phyloP scores from a whole-genome alignment of 1,140 invertebrate species.

The Protaetia brevitarsis region DNA sequence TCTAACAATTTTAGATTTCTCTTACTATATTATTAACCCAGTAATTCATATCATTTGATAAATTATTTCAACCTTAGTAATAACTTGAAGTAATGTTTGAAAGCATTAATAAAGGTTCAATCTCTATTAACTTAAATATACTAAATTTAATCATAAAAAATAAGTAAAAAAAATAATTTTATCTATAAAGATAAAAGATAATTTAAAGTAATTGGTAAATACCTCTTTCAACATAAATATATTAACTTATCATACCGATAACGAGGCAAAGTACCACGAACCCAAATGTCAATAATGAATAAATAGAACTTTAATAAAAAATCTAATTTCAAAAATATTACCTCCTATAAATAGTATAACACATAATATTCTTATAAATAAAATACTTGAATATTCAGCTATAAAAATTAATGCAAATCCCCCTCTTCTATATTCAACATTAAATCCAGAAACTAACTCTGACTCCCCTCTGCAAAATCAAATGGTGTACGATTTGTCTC shows the following conservation, averaged over 20 bases:
- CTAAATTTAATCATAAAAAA: constrained; percentile 46
- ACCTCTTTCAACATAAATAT: constrained; percentile 56
- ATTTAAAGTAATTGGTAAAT: constrained; percentile 55
- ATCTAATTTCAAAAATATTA: constrained; percentile 48
- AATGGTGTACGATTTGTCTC: constrained; percentile 73
- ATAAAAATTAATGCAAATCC: constrained; percentile 69
- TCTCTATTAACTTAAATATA: constrained; percentile 42
- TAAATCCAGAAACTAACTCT: constrained; percentile 74
- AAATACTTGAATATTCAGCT: not conserved
- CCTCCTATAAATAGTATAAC: constrained; percentile 53
- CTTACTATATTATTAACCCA: constrained; percentile 53
- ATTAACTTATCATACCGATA: constrained; percentile 63
- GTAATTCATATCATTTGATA: constrained; percentile 53
- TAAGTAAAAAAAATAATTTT: constrained; percentile 54
- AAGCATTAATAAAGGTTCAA: too few species aligned
- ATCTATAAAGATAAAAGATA: too few species aligned
- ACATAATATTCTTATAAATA: constrained; percentile 51
- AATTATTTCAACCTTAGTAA: too few species aligned
- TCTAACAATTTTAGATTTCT: constrained; percentile 54
- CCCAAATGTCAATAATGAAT: constrained; percentile 56
- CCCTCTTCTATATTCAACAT: constrained; percentile 66
- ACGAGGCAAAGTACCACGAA: constrained; percentile 56
- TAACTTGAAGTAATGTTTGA: too few species aligned
- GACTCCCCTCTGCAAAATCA: constrained; percentile 75
- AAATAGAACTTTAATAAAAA: constrained; percentile 54